Base-by-base conservation (phyloP, 2,797 vertebrate genomes). In the Melanotaenia maccullochi region DNA sequence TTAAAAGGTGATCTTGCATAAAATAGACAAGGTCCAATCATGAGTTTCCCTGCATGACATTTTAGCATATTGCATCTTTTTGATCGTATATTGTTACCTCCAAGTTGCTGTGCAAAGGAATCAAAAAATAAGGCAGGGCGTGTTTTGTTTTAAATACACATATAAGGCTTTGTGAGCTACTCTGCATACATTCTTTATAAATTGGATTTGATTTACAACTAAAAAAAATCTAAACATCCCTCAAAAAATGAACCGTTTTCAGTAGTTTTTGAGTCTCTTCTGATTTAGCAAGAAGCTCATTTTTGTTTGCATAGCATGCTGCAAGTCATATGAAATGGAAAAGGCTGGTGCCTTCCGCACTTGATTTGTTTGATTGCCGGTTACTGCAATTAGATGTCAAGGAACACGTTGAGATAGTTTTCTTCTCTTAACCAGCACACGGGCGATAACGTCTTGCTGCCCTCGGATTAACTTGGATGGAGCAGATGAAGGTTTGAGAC, bases 1-100 rank as follows among this genome's bases (percentile, higher is more conserved):
- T 83, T 77, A 82, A 56, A 83, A 80, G 83, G 82, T 77, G 75
- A 83, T 87, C 83, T 95, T 94, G 93, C 93, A 95, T 95, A 94
- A 92, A 67, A 83, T 88, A 80, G 86, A 87, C 73, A 76, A 80
- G 75, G 87, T 88, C 90, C 86, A 73, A 72, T 91, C 75, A 77
- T 75, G 80, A 80, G 73, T 85, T 81, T 89, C 85, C 79, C 86
- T 92, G 88, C 88, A 86, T 65, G 84, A 86, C 49, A 78, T 76
- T 74, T 64, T 73, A 84, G 70, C 73, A 63, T 87, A 85, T 88
- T 90, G 81, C 81, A 85, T 84, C 76, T 75, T 79, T 51, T 87
- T 85, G 74, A 87, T 83, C 84, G 68, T 78, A 83, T 71, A 76
- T 75, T 76, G 42, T 85, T 72, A 52, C 60, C 74, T 82, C 73